These are phyloP conservation scores for Pseudorhiza aurosa DNA, from an alignment of 30 jellyfish, hydroid and myxozoan species.

Conservation along the genomic window DNA sequence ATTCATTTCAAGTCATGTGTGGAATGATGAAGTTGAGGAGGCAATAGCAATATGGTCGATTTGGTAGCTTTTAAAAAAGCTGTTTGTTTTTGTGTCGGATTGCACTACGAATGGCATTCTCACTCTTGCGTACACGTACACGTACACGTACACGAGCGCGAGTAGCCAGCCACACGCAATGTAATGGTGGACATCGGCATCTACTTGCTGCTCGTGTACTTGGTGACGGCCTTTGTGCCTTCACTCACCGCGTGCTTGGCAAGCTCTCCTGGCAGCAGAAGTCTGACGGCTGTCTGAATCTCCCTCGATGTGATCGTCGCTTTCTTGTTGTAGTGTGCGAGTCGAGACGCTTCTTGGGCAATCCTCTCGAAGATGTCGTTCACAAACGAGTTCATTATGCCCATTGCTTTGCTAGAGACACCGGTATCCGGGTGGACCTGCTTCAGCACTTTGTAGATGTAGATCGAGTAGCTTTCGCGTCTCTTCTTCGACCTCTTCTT, in stretches of 20 bases:
- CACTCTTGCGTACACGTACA: no score
- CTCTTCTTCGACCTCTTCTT: conserved; percentile 54
- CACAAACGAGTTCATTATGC: conserved; percentile 83
- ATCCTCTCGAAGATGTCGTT: conserved; percentile 83
- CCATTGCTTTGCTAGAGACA: conserved; percentile 82
- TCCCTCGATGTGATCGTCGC: conserved; percentile 83
- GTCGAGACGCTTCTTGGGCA: conserved; percentile 90
- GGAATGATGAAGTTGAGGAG: no score
- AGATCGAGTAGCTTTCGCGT: conserved; percentile 64
- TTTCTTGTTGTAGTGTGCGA: conserved; percentile 81
- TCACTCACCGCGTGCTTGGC: conserved; percentile 96
- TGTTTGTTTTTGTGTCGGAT: no score
- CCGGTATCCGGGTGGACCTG: conserved; percentile 94
- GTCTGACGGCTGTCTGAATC: conserved; percentile 87
- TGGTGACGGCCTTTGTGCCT: conserved; percentile 94
- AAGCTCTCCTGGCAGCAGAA: conserved; percentile 87
- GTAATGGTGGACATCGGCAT: not conserved
- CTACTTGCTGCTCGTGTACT: conserved; percentile 77
- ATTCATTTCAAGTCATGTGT: no score
- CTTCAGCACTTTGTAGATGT: conserved; percentile 84
- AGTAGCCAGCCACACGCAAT: no score
- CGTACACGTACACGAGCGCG: no score
- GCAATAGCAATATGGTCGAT: no score
- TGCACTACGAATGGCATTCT: no score
- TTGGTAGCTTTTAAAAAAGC: conserved; percentile 35